phyloP scores from a whole-genome alignment of 2,797 vertebrate species.

The Brachymystax lenok region DNA sequence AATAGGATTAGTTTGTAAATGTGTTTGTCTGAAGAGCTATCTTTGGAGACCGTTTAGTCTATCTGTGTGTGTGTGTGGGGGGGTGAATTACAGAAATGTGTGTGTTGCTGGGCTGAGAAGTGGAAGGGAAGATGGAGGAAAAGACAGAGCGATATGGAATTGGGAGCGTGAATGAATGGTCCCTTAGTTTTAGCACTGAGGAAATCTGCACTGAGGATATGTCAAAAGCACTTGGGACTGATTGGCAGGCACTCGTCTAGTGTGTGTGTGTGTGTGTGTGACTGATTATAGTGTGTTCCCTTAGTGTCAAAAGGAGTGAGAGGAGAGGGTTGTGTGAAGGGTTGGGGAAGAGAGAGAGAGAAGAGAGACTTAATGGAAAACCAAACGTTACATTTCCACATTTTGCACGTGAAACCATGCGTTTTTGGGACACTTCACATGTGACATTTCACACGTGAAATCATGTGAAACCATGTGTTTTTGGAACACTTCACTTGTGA shows the following conservation, averaged over 20 bases:
- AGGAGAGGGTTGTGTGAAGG: not conserved
- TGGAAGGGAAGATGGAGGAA: not conserved
- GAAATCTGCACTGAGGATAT: not conserved
- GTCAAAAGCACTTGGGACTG: not conserved
- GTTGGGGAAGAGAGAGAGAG: not conserved
- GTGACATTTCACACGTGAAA: too few species aligned
- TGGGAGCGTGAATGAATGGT: not conserved
- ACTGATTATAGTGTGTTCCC: conserved; percentile 6
- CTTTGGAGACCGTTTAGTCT: conserved; percentile 34
- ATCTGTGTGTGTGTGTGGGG: not conserved
- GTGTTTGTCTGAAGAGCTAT: conserved; percentile 49
- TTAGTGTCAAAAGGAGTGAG: not conserved
- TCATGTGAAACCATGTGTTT: too few species aligned
- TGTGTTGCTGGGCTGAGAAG: not conserved
- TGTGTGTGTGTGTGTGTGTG: not conserved
- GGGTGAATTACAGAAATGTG: not conserved
- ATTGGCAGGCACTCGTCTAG: not conserved
- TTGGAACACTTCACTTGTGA: too few species aligned
- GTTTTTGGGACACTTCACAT: too few species aligned
- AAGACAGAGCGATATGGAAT: not conserved
- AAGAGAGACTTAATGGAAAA: not conserved
- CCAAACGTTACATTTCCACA: too few species aligned
- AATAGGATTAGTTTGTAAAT: conserved; percentile 65
- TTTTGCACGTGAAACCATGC: too few species aligned
- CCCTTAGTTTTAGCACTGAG: not conserved